Conservation (phyloP, 2,113 vertebrate species). For the Heloderma charlesbogerti region DNA sequence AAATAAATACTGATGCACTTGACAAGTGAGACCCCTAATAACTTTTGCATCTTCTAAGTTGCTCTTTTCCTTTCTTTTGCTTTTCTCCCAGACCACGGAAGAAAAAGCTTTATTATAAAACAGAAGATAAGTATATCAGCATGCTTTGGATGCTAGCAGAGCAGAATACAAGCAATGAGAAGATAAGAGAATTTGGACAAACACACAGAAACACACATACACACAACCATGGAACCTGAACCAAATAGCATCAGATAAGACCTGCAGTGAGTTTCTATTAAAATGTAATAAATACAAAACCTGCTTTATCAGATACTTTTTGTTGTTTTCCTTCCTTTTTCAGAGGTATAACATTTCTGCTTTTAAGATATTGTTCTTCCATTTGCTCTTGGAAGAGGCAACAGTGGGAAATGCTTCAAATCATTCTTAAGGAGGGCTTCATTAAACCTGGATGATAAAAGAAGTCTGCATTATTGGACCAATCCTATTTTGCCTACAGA, state of each 20-base stretch:
- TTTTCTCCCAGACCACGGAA: conserved; percentile 65
- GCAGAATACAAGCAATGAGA: conserved; percentile 76
- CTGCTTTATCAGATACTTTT: conserved; percentile 47
- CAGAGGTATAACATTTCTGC: conserved; percentile 44
- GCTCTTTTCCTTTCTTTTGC: conserved; percentile 57
- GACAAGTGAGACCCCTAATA: conserved; percentile 48
- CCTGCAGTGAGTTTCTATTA: conserved; percentile 78
- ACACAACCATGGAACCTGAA: conserved; percentile 74
- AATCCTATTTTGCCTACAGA: background rate
- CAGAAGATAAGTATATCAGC: conserved; percentile 80
- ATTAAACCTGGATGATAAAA: background rate
- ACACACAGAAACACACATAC: conserved; percentile 67
- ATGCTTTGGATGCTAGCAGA: conserved; percentile 71
- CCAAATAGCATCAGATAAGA: conserved; percentile 82
- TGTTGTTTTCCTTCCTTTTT: conserved; percentile 13
- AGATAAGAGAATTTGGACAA: conserved; percentile 84
- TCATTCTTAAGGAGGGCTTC: background rate
- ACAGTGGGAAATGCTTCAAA: background rate
- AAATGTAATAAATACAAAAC: conserved; percentile 81
- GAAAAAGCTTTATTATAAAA: conserved; percentile 82
- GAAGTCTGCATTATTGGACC: background rate
- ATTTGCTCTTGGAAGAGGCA: conserved; percentile 45
- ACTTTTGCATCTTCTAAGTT: conserved; percentile 61
- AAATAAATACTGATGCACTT: conserved; percentile 36
- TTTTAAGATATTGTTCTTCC: conserved; percentile 17